Conservation (phyloP, 2,888 invertebrate genomes). For the Amphipoea oculea region DNA sequence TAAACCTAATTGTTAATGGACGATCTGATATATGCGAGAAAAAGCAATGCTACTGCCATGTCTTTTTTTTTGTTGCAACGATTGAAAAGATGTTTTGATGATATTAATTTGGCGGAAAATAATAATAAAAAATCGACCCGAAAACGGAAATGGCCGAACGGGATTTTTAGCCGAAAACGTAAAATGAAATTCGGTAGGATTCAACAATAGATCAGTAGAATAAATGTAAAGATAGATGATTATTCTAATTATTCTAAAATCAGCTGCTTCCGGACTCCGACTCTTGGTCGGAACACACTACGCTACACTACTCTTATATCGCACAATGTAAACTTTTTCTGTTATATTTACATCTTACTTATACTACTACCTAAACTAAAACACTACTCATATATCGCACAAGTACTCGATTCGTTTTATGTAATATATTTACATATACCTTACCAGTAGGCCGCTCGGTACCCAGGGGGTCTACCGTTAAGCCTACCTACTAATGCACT, state of each 20-base stretch:
- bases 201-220: neutral
- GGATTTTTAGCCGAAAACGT: neutral
- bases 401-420: neutral
- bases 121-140: neutral
- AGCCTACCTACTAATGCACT: constrained; percentile 48
- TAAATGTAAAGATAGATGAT: constrained; percentile 7
- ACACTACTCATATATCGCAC: constrained; percentile 17
- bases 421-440: constrained; percentile 14
- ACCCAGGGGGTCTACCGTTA: constrained; percentile 26
- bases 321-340: neutral
- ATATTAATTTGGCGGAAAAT: neutral
- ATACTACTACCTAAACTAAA: neutral
- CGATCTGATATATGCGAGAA: neutral
- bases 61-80: neutral
- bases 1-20: neutral
- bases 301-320: constrained; percentile 28
- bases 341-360: constrained; percentile 29
- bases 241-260: constrained; percentile 11
- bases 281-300: constrained; percentile 19
- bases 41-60: neutral
- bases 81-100: neutral
- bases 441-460: constrained; percentile 42
- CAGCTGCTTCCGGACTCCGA: constrained; percentile 9
- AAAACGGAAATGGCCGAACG: neutral
- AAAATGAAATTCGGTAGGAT: neutral